phyloP scores from a whole-genome alignment of 2,113 vertebrate genomes.

The Phocoena sinus region DNA sequence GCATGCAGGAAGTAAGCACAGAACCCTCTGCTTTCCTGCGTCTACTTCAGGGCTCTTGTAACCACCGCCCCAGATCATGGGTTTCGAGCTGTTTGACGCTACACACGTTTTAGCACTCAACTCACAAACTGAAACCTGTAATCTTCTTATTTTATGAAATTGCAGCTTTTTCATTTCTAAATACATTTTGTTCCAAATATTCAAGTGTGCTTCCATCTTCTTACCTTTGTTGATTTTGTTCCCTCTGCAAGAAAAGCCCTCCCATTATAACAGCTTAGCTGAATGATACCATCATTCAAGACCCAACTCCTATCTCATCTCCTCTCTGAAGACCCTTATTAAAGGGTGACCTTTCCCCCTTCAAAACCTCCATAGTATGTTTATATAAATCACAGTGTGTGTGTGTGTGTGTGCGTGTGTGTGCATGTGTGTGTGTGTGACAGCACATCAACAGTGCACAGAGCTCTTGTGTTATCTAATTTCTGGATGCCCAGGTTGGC shows the following conservation, averaged over 20 bases:
- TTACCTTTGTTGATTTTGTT: background rate
- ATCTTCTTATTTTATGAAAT: background rate
- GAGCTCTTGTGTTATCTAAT: background rate
- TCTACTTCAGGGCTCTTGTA: background rate
- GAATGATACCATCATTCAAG: background rate
- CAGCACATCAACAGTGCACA: background rate
- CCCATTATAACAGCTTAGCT: background rate
- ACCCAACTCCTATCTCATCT: background rate
- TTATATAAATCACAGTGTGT: background rate
- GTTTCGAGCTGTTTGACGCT: background rate
- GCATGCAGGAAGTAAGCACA: fast-evolving
- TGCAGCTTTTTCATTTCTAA: background rate
- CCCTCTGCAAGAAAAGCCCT: background rate
- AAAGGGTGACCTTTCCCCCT: background rate
- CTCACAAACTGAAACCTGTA: background rate
- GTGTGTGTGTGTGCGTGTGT: background rate
- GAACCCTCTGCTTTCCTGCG: background rate
- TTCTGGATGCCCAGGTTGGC: background rate
- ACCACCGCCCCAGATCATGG: background rate
- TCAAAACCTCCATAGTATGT: background rate
- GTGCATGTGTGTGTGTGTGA: background rate
- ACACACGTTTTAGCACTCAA: background rate
- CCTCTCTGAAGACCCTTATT: background rate
- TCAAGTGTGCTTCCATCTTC: background rate
- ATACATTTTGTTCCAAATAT: background rate